Percentiles rank a stretch among this genome's conserved stretches.
Conservation (phyloP, 2,797 vertebrate species). For the Onychomys torridus region DNA sequence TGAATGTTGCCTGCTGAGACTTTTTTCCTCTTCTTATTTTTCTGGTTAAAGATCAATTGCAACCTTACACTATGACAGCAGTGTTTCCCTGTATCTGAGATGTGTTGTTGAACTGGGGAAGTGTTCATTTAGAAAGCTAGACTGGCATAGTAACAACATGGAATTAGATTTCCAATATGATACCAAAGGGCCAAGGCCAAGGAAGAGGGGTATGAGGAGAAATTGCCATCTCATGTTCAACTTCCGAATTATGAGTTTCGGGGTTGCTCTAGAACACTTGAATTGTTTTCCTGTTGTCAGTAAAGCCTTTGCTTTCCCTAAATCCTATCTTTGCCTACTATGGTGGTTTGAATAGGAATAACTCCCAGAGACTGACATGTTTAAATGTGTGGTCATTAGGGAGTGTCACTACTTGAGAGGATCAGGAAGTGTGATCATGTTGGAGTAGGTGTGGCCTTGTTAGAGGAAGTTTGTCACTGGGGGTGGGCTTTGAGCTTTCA, state of each 20-base stretch:
- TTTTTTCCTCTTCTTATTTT: neutral
- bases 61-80: neutral
- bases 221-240: neutral
- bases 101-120: neutral
- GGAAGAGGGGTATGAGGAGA: neutral
- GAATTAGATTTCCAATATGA: neutral
- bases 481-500: too few relatives aligned
- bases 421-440: neutral
- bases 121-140: neutral
- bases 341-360: neutral
- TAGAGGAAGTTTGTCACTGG: too few relatives aligned
- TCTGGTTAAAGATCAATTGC: conserved; percentile 6
- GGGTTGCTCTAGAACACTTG: neutral
- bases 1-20: neutral
- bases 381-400: neutral
- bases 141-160: too few relatives aligned
- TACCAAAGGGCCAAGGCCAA: neutral
- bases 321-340: neutral
- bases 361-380: too few relatives aligned
- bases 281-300: neutral
- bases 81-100: neutral
- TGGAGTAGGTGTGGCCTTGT: neutral
- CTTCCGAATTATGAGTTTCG: neutral
- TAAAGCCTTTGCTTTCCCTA: neutral
- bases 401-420: too few relatives aligned